Base-by-base conservation (phyloP, 2,888 invertebrate genomes). In the Pollenia labialis region DNA sequence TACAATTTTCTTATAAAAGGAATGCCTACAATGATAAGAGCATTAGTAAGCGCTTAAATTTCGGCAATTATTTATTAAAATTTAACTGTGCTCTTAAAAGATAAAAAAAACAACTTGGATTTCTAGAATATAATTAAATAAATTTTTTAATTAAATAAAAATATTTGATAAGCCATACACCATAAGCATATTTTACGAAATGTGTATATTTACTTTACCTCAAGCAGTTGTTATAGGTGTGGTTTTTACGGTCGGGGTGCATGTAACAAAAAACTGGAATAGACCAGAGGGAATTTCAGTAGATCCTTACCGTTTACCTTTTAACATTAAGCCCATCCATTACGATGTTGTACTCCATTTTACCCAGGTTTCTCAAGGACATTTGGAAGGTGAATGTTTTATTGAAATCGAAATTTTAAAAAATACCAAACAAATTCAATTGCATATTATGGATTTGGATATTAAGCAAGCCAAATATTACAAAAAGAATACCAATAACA, bases 381-480 rank as follows among this genome's bases (percentile, higher is more conserved):
- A n/a, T 0, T 93, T 93, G 69, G 91, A 93, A 76, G 93, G 93
- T 10, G 90, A 91, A 75, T 91, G 90, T 12, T 88, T 91, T 10
- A 95, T 95, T 75, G 94, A 94, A 23, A 90, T 95, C 62, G 85
- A 93, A 91, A 93, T 94, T 0, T 89, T 77, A 0, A 88, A 88
- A 14, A 90, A 91, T 54, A 94, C 94, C 0, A 91, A 81, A 0
- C 89, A 92, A 88, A 92, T 95, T 7, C 93, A 94, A 0, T 89
- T 95, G 1, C 95, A 95, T 83, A 91, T 94, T 0, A 95, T 94
- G 77, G 93, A 94, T 92, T 94, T 89, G 81, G 88, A 14, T 90
- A 91, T 0, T 75, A 0, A 50, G 18, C 3, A 0, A 2, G 23
- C 23, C 2, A 88, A 91, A 75, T 91, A 90, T 62, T 93, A 91